Base-by-base conservation (phyloP, 2,797 vertebrate genomes). In the Dendrocincla tyrannina region DNA sequence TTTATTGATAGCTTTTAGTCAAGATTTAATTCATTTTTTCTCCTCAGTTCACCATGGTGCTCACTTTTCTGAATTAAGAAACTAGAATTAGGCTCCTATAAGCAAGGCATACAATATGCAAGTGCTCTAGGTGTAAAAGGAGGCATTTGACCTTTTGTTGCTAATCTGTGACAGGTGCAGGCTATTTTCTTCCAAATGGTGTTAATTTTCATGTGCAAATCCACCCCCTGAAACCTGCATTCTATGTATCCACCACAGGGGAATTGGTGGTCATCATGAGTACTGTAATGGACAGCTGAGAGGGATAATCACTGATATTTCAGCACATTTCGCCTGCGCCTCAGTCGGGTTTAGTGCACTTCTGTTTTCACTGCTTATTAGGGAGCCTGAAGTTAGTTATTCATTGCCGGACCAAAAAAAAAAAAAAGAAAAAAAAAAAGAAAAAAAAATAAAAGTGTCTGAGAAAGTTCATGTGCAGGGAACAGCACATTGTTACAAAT, bases 401-500 rank as follows among this genome's bases (percentile, higher is more conserved):
- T 94, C 89, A 95, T 83, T 58, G 90, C 83, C 53, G 81, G 96
- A 92, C 96, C 37, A 88, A 95, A 94, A 95, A 84, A 93, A 77
- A 92, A 89, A 92, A 77, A 93, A 35, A 59, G 47, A 92, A 93
- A 94, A 92, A 95, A 74, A 95, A 94, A 95, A 84, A 93, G 74
- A 92, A 87, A 92, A 78, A 93, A 56, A 47, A 92, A 95, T 92
- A 94, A 92, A 95, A 74, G 76, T 92, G 49, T 69, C 75, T 86
- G 88, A 77, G 95, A 93, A 96, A 97, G 90, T 97, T 97, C 97
- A 95, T 97, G 94, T 96, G 84, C 90, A 95, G 88, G 87, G 85
- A 97, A 95, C 97, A 97, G 90, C 96, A 96, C 91, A 94, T 97
- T 97, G 96, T 98, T 97, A 98, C 96, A 97, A 97, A 98, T 98